phyloP scores from a whole-genome alignment of 53 echinoderm and acorn worm genomes.

The Echinarachnius parma region DNA sequence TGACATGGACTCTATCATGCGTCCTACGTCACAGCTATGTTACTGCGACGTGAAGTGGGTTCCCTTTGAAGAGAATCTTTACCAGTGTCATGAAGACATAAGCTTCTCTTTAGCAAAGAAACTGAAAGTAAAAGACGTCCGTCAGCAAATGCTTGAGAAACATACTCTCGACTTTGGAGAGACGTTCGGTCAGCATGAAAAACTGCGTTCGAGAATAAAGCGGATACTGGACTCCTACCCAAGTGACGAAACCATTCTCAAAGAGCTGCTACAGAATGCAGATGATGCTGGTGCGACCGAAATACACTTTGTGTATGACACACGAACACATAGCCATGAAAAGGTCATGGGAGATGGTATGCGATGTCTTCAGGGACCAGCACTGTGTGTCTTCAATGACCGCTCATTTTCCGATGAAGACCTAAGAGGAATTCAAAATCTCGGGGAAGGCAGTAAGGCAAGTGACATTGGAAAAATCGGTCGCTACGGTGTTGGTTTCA shows the following conservation, averaged over 20 bases:
- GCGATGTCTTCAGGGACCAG: slow-evolving; percentile 57
- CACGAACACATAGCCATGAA: slow-evolving; percentile 14
- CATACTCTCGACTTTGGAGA: slow-evolving; percentile 7
- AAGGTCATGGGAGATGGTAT: slow-evolving; percentile 30
- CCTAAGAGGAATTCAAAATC: slow-evolving; percentile 76
- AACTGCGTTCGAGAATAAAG: slow-evolving; percentile 68
- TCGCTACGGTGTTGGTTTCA: slow-evolving; percentile 91
- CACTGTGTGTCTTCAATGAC: slow-evolving; percentile 79
- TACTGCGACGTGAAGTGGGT: slow-evolving; percentile 38
- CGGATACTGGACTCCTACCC: slow-evolving; percentile 72
- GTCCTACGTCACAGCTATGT: slow-evolving; percentile 8
- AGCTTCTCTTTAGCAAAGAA: slow-evolving; percentile 11
- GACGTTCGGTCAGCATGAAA: slow-evolving; percentile 79
- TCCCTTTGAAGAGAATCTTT: background rate
- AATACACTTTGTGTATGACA: slow-evolving; percentile 82
- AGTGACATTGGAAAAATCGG: slow-evolving; percentile 63
- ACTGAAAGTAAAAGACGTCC: slow-evolving; percentile 31
- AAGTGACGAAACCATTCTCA: slow-evolving; percentile 62
- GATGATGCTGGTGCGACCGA: slow-evolving; percentile 84
- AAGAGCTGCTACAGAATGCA: slow-evolving; percentile 95
- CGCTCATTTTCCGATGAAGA: slow-evolving; percentile 67
- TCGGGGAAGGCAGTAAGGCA: slow-evolving; percentile 79
- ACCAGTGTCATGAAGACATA: slow-evolving; percentile 12
- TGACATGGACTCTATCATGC: slow-evolving; percentile 19
- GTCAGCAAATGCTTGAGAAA: slow-evolving; percentile 27